Conservation (phyloP, 2,113 vertebrate species). For the Hypanus sabinus region DNA sequence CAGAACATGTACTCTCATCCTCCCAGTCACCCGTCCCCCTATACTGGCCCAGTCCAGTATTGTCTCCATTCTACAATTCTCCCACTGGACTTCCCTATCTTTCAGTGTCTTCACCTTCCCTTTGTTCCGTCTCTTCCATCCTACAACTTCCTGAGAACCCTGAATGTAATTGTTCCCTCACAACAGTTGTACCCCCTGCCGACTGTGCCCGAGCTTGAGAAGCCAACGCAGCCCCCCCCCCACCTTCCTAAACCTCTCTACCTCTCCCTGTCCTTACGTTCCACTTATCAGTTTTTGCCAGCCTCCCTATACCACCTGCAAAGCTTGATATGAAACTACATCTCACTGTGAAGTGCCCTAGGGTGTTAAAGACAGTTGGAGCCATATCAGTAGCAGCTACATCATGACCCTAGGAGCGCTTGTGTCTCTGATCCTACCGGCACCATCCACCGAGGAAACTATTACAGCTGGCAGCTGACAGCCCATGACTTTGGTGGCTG, state of each 20-base stretch:
- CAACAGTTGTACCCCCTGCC: neutral
- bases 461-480: too few species aligned
- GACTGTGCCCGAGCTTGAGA: neutral
- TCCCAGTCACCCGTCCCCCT: neutral
- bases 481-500: too few species aligned
- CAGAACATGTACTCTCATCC: neutral
- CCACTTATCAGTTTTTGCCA: neutral
- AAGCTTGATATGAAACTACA: neutral
- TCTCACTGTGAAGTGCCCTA: neutral
- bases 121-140: neutral
- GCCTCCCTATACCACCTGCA: neutral
- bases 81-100: neutral
- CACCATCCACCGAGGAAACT: too few species aligned
- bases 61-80: too few species aligned
- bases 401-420: too few species aligned
- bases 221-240: neutral
- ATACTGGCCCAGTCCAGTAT: too few species aligned
- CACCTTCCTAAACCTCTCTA: neutral
- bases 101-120: neutral
- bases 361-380: neutral
- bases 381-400: too few species aligned
- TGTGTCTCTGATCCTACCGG: too few species aligned
- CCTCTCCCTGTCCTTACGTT: neutral
- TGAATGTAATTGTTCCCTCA: neutral
- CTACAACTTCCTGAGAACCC: neutral